Evolutionary conservation across 2,888 invertebrate species (phyloP).

Genomic region (Drosophila austrosaltans): DNA sequence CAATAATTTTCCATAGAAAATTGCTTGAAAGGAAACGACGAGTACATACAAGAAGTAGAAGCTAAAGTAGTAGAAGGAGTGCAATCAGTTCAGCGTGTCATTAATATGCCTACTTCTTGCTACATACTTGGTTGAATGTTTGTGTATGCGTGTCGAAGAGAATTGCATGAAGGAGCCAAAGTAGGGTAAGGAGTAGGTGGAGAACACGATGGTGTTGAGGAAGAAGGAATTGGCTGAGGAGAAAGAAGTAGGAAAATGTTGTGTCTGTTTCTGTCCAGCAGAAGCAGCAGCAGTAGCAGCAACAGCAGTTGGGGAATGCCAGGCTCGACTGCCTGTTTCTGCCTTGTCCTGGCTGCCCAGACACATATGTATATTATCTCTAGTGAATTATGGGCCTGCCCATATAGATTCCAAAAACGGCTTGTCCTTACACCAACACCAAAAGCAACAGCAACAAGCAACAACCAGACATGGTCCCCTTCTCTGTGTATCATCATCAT

Average conservation of each 20-base stretch:
- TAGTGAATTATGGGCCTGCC: slow-evolving; percentile 75
- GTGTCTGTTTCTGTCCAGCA: slow-evolving; percentile 8
- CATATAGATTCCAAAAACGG: slow-evolving; percentile 74
- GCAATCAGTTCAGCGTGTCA: slow-evolving; percentile 45
- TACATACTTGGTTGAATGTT: slow-evolving; percentile 20
- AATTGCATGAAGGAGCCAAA: slow-evolving; percentile 36
- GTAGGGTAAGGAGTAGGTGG: neutral
- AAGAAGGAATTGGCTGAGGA: neutral
- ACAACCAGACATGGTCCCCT: slow-evolving; percentile 27
- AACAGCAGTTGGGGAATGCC: slow-evolving; percentile 6
- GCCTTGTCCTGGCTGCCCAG: slow-evolving; percentile 15
- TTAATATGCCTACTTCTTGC: slow-evolving; percentile 51
- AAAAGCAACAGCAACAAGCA: slow-evolving; percentile 51
- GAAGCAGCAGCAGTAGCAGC: neutral
- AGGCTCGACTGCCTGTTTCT: slow-evolving; percentile 15
- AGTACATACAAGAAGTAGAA: neutral
- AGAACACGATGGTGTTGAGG: neutral
- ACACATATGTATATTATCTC: slow-evolving; percentile 79
- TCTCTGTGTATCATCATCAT: slow-evolving; percentile 41
- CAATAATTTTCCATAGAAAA: slow-evolving; percentile 5
- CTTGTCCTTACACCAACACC: slow-evolving; percentile 67
- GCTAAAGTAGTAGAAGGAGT: neutral
- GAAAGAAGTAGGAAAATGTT: neutral
- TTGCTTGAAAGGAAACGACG: neutral
- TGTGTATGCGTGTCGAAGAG: slow-evolving; percentile 31